Percentiles rank a stretch among this genome's conserved stretches.
These are phyloP conservation scores for Drosophila nr. medialis DNA, from an alignment of 2,888 invertebrate species.

Conservation along the genomic window DNA sequence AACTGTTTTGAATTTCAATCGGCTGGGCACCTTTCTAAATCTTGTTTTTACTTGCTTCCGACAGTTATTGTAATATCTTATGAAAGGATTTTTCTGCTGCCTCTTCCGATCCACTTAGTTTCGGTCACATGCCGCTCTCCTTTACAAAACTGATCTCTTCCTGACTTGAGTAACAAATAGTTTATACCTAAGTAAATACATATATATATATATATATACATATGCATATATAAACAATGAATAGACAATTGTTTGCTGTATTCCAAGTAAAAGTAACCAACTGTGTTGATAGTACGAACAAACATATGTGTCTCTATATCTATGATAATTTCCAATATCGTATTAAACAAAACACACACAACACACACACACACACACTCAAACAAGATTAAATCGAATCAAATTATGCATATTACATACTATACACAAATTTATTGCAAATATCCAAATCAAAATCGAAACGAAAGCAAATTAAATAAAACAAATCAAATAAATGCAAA, in stretches of 20 bases:
- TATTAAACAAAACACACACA: constrained; percentile 11
- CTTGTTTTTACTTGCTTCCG: not conserved
- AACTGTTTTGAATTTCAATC: too few relatives aligned
- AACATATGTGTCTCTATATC: constrained; percentile 67
- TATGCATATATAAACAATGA: too few relatives aligned
- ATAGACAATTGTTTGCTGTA: constrained; percentile 52
- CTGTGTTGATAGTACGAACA: constrained; percentile 42
- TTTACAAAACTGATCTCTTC: constrained; percentile 62
- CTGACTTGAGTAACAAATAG: constrained; percentile 47
- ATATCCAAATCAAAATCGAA: not conserved
- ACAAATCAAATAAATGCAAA: constrained; percentile 43
- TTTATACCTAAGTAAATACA: constrained; percentile 46
- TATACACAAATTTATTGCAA: constrained; percentile 40
- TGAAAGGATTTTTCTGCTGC: not conserved
- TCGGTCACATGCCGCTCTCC: not conserved
- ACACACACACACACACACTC: constrained; percentile 2
- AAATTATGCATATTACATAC: constrained; percentile 65
- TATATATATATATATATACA: constrained; percentile 3
- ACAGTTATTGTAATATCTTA: not conserved
- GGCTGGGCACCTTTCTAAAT: not conserved
- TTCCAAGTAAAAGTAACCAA: constrained; percentile 37
- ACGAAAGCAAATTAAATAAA: too few relatives aligned
- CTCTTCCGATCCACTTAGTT: not conserved
- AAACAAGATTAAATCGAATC: constrained; percentile 45
- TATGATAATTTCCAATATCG: constrained; percentile 55